Conservation (phyloP, 2,888 invertebrate genomes). For the Eilema sororculum region DNA sequence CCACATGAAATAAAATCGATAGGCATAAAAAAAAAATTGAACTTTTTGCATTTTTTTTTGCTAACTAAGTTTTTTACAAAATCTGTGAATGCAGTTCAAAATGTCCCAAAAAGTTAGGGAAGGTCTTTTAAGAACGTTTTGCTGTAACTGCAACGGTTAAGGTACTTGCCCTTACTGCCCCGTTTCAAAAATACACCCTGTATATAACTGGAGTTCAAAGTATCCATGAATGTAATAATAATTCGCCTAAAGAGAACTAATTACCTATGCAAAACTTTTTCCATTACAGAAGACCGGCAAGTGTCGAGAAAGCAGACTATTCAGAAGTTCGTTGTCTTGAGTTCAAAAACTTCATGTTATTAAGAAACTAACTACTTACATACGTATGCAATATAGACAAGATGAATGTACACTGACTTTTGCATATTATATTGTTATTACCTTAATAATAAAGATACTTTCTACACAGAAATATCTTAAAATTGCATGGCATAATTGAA, state of each 20-base stretch:
- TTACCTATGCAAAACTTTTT: constrained; percentile 66
- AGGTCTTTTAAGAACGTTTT: no score
- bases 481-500: no score
- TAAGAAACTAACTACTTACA: constrained; percentile 47
- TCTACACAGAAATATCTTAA: neutral
- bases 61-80: no score
- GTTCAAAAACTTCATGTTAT: constrained; percentile 57
- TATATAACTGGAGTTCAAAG: constrained; percentile 47
- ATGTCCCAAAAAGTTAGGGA: no score
- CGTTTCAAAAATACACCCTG: no score
- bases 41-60: no score
- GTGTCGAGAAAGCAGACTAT: constrained; percentile 58
- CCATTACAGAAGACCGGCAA: constrained; percentile 58
- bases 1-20: no score
- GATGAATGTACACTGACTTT: neutral
- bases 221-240: constrained; percentile 48
- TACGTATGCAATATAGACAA: constrained; percentile 25
- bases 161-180: no score
- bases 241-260: constrained; percentile 61
- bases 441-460: neutral
- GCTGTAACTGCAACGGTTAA: no score
- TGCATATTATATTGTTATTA: neutral
- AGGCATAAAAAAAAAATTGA: no score
- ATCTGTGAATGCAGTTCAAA: no score
- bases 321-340: constrained; percentile 60